Base-by-base conservation (phyloP, 2,797 vertebrate genomes). In the Podargus strigoides region DNA sequence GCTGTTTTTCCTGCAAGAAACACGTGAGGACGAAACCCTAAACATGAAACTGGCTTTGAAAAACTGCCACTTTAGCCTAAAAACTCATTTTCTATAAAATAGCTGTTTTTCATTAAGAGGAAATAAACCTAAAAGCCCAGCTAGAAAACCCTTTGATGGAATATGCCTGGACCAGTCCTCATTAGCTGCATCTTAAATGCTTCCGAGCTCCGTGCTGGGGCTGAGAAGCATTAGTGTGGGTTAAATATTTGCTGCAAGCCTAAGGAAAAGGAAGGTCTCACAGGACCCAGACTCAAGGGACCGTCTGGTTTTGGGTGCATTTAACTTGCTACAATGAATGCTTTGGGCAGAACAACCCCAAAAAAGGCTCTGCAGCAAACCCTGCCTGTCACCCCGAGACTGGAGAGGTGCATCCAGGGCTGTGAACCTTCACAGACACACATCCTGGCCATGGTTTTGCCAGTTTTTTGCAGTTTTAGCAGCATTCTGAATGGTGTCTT, bases 401-500 rank as follows among this genome's bases (percentile, higher is more conserved):
- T 8, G 59, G 14, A 52, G 49, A 63, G 34, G 28, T 7, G 24
- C 12, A 30, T 3, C 3, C 49, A 50, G 26, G 20, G 20, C 2
- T 12, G 30, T 3, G 10, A 47, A 34, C 4, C 4, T 4, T 22
- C 56, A 24, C 20, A 14, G 8, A 20, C 15, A 3, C 18, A 47
- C 2, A 1, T 1, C 23, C 28, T 3, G 3, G 28, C 10, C 23
- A 2, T 0, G 2, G 64, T 5, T 87, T 70, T 34, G 5, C 28
- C 30, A 36, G 3, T 37, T 37, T 78, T 26, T n/a, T n/a, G 42
- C 16, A 6, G 20, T 32, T 86, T 87, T 36, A 75, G 37, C 66
- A 52, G 24, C 3, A 21, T 24, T 74, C 46, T 17, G 20, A 66
- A 70, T 2, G 32, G 7, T 2, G 79, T 10, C 22, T 52, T 52